Conservation (phyloP, 1,140 invertebrate species). For the Drosophila azteca region DNA sequence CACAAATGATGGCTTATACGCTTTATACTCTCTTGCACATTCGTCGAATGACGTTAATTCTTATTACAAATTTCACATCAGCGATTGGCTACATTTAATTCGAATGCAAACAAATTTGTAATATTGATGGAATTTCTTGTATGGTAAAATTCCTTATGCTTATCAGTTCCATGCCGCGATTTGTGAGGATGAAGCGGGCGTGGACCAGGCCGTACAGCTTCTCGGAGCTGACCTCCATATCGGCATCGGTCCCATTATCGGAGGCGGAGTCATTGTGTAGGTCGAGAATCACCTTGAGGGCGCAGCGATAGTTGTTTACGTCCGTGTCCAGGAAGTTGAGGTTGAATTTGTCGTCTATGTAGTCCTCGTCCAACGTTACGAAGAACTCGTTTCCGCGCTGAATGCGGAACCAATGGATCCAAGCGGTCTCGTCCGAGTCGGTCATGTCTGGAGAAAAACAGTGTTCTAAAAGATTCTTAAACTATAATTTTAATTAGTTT, state of each 20-base stretch:
- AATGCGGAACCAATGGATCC: constrained; percentile 73
- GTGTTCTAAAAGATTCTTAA: not conserved
- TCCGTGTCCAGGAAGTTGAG: constrained; percentile 64
- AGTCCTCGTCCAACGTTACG: constrained; percentile 67
- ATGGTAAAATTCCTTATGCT: too few species aligned
- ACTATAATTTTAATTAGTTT: not conserved
- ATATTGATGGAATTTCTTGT: too few species aligned
- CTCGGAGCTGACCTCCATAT: constrained; percentile 99
- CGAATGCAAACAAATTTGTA: too few species aligned
- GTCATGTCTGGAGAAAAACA: constrained; percentile 35
- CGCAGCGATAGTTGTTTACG: constrained; percentile 64
- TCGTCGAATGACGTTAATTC: too few species aligned
- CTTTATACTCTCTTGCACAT: too few species aligned
- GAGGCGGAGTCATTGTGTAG: constrained; percentile 93
- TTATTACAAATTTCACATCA: too few species aligned
- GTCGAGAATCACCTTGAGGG: constrained; percentile 65
- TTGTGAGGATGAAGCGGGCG: constrained; percentile 99
- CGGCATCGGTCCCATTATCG: constrained; percentile 98
- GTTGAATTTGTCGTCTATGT: constrained; percentile 74
- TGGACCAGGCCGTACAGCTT: constrained; percentile 99
- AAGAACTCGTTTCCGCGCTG: constrained; percentile 76
- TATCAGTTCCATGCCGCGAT: constrained; percentile 99
- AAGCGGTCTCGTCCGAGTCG: constrained; percentile 63
- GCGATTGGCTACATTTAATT: too few species aligned
- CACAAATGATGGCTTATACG: too few species aligned